phyloP scores from a whole-genome alignment of 2,113 vertebrate genomes.

The Passer montanus region DNA sequence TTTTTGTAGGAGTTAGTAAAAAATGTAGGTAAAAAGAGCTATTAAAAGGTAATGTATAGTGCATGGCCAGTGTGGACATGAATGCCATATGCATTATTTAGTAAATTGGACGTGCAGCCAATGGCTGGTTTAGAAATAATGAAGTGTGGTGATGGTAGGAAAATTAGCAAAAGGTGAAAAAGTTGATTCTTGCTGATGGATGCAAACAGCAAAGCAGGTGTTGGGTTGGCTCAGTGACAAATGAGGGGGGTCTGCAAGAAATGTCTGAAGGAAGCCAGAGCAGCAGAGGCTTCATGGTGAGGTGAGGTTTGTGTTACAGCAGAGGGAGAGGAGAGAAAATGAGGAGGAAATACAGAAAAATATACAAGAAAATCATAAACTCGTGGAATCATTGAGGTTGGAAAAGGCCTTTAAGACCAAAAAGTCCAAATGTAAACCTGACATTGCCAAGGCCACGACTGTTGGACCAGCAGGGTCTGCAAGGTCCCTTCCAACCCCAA shows the following conservation, averaged over 20 bases:
- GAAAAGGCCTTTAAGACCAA: not conserved
- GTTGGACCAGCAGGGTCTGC: not conserved
- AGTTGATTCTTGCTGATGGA: constrained; percentile 3
- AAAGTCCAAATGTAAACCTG: not conserved
- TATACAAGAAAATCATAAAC: not conserved
- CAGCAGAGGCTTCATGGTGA: not conserved
- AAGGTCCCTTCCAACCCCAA: not conserved
- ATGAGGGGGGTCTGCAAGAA: not conserved
- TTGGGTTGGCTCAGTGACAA: constrained; percentile 15
- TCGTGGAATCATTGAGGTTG: fast-evolving
- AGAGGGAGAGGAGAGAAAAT: not conserved
- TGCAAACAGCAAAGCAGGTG: constrained; percentile 11
- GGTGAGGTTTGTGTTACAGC: not conserved
- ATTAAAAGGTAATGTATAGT: not conserved
- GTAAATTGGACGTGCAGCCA: not conserved
- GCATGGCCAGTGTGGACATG: not conserved
- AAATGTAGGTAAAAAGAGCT: not conserved
- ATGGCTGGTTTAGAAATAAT: not conserved
- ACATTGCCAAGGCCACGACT: not conserved
- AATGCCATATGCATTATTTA: not conserved
- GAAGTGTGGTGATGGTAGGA: not conserved
- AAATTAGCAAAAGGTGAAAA: constrained; percentile 26
- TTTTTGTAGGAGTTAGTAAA: not conserved
- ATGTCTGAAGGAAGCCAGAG: not conserved
- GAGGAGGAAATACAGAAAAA: not conserved